Base-by-base conservation (phyloP, 2,797 vertebrate genomes). In the Anomalospiza imberbis region DNA sequence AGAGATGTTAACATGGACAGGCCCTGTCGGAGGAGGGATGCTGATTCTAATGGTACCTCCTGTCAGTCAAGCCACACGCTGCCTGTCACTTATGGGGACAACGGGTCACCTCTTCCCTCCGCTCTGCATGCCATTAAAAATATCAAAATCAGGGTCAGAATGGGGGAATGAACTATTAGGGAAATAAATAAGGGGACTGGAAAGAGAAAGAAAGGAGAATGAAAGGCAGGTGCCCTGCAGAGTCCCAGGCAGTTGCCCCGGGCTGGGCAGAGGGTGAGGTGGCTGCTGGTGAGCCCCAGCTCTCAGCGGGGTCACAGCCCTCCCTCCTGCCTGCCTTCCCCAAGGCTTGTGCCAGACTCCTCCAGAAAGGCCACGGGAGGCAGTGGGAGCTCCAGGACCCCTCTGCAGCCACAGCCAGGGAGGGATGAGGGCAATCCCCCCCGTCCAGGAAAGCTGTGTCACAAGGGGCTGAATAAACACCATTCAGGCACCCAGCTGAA, bases 21-120 rank as follows among this genome's bases (percentile, higher is more conserved):
- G 22, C 88, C 78, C 90, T 53, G 31, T 34, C 63, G 54, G 53
- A 34, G 80, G 60, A 82, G 38, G 76, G 88, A 88, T 73, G 87
- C 63, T 91, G 61, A 34, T 80, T 75, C 91, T 83, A 82, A 95
- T 58, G 91, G 92, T 40, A 88, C 93, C 91, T 90, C 42, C 70
- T 76, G 89, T 84, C 91, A 89, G 31, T 89, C 89, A 95, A 34
- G 71, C 34, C 95, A 5, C 32, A 79, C 79, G 57, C 84, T 42
- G 57, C 21, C 91, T 53, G 67, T 88, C 84, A 36, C 65, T 76
- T 2, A 0, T 0, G 65, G 78, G 75, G 70, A 92, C 75, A 10
- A 32, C 25, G 51, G 86, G 74, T 91, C 68, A 77, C 85, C 82
- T 70, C 26, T 68, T 68, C 54, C 84, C 72, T 94, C 63, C 80